Evolutionary conservation across 2,888 invertebrate species (phyloP).

Genomic region (Phaedon cochleariae): DNA sequence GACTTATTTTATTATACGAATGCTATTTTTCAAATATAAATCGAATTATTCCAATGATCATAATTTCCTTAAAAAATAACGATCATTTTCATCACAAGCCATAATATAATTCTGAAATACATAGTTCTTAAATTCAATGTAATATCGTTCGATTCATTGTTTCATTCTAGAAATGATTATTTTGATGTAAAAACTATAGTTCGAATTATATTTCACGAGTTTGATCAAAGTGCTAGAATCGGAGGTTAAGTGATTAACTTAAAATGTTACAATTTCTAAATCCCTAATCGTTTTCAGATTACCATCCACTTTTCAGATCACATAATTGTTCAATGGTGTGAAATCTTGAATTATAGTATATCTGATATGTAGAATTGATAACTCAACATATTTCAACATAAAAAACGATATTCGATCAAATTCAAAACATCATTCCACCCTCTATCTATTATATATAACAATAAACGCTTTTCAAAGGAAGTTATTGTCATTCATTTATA

Average conservation of each 20-base stretch:
- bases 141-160: not conserved
- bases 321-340: not conserved
- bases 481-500: slow-evolving; percentile 32
- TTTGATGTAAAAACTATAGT: not conserved
- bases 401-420: not conserved
- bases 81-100: too few species aligned
- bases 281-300: not conserved
- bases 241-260: not conserved
- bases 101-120: too few species aligned
- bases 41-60: too few species aligned
- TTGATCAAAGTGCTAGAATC: not conserved
- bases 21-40: not conserved
- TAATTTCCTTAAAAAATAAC: too few species aligned
- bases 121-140: not conserved
- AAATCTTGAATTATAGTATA: too few species aligned
- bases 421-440: slow-evolving; percentile 11
- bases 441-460: not conserved
- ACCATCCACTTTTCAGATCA: not conserved
- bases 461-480: slow-evolving; percentile 15
- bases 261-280: not conserved
- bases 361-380: too few species aligned
- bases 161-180: not conserved
- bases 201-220: not conserved
- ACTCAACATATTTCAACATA: too few species aligned
- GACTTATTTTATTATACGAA: slow-evolving; percentile 7